Evolutionary conservation across 2,113 vertebrate genomes (phyloP).

Genomic region (Vimba vimba): DNA sequence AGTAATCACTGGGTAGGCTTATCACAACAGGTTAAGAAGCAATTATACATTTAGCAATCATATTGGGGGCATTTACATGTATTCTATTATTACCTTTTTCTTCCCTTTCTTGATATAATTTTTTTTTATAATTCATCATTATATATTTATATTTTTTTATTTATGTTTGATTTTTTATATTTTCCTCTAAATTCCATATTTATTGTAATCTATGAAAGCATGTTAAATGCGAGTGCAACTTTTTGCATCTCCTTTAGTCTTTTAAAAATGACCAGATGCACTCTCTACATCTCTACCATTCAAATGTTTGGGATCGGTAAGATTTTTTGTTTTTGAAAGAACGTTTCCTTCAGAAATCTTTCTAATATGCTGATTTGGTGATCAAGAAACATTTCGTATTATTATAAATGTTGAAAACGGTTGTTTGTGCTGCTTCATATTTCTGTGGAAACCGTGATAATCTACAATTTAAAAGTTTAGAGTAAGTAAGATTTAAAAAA

Average conservation of each 20-base stretch:
- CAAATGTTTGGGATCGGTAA: too few species aligned
- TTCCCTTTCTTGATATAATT: neutral
- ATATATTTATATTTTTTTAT: neutral
- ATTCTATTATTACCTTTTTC: neutral
- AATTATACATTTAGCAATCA: neutral
- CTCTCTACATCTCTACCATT: too few species aligned
- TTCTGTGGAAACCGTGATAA: too few species aligned
- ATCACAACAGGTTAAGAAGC: conserved; percentile 7
- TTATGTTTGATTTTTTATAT: neutral
- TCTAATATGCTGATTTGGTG: too few species aligned
- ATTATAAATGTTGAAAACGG: too few species aligned
- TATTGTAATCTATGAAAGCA: neutral
- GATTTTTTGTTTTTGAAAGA: too few species aligned
- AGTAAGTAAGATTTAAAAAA: too few species aligned
- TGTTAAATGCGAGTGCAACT: neutral
- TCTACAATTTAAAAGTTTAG: too few species aligned
- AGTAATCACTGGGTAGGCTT: neutral
- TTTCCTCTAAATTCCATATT: neutral
- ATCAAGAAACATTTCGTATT: too few species aligned
- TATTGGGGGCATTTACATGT: neutral
- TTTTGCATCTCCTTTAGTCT: neutral
- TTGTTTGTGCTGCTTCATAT: too few species aligned
- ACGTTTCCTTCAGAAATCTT: too few species aligned
- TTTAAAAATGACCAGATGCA: too few species aligned
- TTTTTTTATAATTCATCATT: neutral